Conservation (phyloP, 2,888 invertebrate genomes). For the Amblyjoppa fuscipennis region DNA sequence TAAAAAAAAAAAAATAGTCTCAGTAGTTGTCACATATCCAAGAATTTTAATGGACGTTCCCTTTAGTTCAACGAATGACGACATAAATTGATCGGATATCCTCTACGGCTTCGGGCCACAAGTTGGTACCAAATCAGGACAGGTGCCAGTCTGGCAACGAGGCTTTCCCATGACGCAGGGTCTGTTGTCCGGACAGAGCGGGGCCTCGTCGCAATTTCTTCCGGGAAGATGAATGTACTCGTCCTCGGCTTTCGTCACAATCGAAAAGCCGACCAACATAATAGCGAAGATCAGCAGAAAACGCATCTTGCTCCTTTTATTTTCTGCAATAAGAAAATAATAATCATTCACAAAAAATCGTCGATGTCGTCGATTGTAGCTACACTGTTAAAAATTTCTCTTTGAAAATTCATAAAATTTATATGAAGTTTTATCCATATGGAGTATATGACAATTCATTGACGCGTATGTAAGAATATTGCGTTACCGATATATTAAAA, state of each 20-base stretch:
- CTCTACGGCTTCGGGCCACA: constrained; percentile 67
- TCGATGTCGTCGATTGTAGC: background rate
- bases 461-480: too few relatives aligned
- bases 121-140: constrained; percentile 74
- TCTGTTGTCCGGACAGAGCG: constrained; percentile 74
- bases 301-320: constrained; percentile 63
- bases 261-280: constrained; percentile 64
- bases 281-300: constrained; percentile 58
- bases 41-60: constrained; percentile 12
- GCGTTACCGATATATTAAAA: too few relatives aligned
- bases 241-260: constrained; percentile 55
- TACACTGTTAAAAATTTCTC: too few relatives aligned
- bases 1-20: background rate
- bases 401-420: too few relatives aligned
- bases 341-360: background rate
- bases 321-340: constrained; percentile 36
- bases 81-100: background rate
- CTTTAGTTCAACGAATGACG: background rate
- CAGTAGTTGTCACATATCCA: background rate
- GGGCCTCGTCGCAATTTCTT: constrained; percentile 75
- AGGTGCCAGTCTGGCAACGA: constrained; percentile 74
- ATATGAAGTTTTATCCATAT: too few relatives aligned
- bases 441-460: too few relatives aligned
- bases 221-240: constrained; percentile 78
- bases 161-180: constrained; percentile 76